A percentile compares a stretch with the other conserved stretches of the same genome.
phyloP scores from a whole-genome alignment of 1,140 invertebrate species.

The Zaprionus tsacasi region DNA sequence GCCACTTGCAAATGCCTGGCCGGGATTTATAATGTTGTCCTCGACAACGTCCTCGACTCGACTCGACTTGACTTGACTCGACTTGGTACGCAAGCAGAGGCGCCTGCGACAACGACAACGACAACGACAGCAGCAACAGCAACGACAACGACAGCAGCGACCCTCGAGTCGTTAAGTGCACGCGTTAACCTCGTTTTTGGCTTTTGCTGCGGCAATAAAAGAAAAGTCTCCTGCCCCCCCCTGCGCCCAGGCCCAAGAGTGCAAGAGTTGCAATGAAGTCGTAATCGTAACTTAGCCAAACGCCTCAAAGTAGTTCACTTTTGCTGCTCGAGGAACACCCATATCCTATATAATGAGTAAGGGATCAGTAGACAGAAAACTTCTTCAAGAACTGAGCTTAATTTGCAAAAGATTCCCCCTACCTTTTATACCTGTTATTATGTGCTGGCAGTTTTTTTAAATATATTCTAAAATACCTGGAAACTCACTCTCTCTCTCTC shows the following conservation, averaged over 20 bases:
- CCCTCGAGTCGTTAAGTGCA: conserved; percentile 79
- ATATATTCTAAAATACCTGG: too few species aligned
- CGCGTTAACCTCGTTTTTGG: conserved; percentile 78
- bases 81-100: conserved; percentile 14
- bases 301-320: conserved; percentile 41
- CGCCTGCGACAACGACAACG: background rate
- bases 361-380: too few species aligned
- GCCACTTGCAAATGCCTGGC: conserved; percentile 80
- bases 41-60: conserved; percentile 58
- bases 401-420: background rate
- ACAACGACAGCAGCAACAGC: conserved; percentile 2
- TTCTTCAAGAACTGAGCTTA: background rate
- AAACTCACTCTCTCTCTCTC: too few species aligned
- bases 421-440: background rate
- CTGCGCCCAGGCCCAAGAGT: conserved; percentile 14
- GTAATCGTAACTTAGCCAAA: conserved; percentile 42
- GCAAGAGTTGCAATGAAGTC: conserved; percentile 42
- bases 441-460: too few species aligned
- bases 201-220: conserved; percentile 53
- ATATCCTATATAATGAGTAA: background rate
- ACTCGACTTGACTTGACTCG: background rate
- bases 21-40: conserved; percentile 81
- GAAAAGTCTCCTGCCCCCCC: conserved; percentile 26
- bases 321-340: conserved; percentile 10
- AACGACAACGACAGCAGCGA: conserved; percentile 38